Evolutionary conservation across 2,888 invertebrate genomes (phyloP).

Genomic region (Platycheirus albimanus): DNA sequence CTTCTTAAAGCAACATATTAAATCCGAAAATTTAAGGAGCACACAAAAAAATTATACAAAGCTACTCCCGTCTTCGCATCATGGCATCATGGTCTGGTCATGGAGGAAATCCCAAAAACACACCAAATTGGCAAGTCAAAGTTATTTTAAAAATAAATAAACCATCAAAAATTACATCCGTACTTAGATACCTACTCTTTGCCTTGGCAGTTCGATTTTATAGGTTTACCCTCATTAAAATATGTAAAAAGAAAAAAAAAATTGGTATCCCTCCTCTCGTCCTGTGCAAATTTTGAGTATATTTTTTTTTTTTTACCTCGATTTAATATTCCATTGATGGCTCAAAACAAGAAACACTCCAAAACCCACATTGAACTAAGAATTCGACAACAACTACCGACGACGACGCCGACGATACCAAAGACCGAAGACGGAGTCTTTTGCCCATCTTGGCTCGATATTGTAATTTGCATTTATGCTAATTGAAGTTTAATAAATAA

Average conservation of each 20-base stretch:
- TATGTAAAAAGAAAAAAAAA: constrained; percentile 2
- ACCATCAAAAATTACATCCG: constrained; percentile 6
- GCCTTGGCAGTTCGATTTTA: neutral
- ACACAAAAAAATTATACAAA: neutral
- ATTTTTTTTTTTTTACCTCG: constrained; percentile 38
- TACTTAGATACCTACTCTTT: neutral
- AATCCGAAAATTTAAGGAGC: constrained; percentile 19
- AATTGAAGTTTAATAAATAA: constrained; percentile 74
- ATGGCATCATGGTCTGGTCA: too few species aligned
- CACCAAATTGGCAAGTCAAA: constrained; percentile 5
- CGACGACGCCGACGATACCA: neutral
- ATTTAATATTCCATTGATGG: constrained; percentile 61
- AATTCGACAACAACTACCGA: too few species aligned
- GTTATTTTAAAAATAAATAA: constrained; percentile 21
- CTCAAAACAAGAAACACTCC: neutral
- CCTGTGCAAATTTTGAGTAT: neutral
- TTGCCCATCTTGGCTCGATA: constrained; percentile 3
- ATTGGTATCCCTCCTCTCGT: neutral
- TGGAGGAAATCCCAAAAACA: too few species aligned
- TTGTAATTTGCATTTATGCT: constrained; percentile 73
- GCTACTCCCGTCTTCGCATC: too few species aligned
- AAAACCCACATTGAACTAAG: too few species aligned
- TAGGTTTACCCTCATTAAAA: constrained; percentile 46
- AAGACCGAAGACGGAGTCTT: neutral
- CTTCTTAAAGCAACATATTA: constrained; percentile 46